Evolutionary conservation across 1,140 invertebrate genomes (phyloP).

Genomic region (Samia ricini): DNA sequence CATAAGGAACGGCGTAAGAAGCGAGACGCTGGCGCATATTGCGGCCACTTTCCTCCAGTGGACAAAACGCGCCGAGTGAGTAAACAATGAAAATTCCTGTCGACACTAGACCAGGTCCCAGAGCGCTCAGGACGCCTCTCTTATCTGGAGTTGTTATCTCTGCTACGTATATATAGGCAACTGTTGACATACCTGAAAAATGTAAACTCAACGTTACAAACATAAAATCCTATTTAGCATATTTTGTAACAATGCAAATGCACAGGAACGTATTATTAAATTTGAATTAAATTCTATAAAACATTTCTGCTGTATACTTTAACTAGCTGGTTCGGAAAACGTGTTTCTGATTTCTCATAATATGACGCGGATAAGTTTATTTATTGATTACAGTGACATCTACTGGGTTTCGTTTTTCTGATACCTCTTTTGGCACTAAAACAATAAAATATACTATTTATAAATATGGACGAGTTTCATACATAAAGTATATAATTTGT

Average conservation of each 20-base stretch:
- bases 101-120: slow-evolving; percentile 82
- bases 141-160: slow-evolving; percentile 79
- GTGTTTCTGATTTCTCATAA: too few species aligned
- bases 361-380: too few species aligned
- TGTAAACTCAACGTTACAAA: neutral
- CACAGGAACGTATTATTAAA: neutral
- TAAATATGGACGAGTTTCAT: too few species aligned
- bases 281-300: neutral
- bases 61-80: slow-evolving; percentile 79
- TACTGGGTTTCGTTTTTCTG: too few species aligned
- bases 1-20: slow-evolving; percentile 79
- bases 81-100: slow-evolving; percentile 83
- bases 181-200: slow-evolving; percentile 79
- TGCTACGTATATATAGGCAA: slow-evolving; percentile 80
- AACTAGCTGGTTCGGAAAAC: too few species aligned
- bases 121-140: slow-evolving; percentile 77
- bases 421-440: too few species aligned
- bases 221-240: too few species aligned
- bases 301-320: too few species aligned
- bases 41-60: slow-evolving; percentile 81
- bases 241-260: too few species aligned
- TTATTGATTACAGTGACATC: too few species aligned
- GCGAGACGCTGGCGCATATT: slow-evolving; percentile 79
- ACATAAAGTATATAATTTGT: too few species aligned
- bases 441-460: too few species aligned